Percentiles rank a stretch among this genome's conserved stretches.
These are phyloP conservation scores for Lasiurus borealis DNA, from an alignment of 2,113 vertebrate species.

Conservation along the genomic window DNA sequence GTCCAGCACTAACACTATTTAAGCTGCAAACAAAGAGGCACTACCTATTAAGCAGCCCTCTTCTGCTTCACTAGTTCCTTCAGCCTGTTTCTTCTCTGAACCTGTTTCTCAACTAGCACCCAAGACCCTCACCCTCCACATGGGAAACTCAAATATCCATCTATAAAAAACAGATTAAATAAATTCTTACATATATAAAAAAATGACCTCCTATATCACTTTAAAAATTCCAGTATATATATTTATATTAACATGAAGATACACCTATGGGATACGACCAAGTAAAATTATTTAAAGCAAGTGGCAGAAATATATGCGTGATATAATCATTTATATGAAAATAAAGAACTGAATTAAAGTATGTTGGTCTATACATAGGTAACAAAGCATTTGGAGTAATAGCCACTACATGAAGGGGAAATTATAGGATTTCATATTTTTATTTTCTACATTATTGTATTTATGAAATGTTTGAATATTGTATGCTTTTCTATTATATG, in stretches of 20 bases:
- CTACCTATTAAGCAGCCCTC: neutral
- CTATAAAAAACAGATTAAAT: neutral
- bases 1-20: neutral
- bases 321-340: neutral
- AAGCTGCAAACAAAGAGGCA: neutral
- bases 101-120: neutral
- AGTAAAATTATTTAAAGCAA: slow-evolving; percentile 8
- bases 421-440: neutral
- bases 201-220: neutral
- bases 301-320: neutral
- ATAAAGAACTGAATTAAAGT: neutral
- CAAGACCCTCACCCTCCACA: neutral
- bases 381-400: neutral
- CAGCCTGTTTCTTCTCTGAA: neutral
- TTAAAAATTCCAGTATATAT: neutral
- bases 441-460: neutral
- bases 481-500: neutral
- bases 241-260: neutral
- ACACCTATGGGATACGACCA: neutral
- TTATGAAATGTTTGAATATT: neutral
- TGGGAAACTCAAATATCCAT: neutral
- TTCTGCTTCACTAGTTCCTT: neutral
- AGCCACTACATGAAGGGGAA: neutral
- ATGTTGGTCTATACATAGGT: neutral
- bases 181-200: neutral